Evolutionary conservation across 1,140 invertebrate species (phyloP).

Genomic region (Apis florea): DNA sequence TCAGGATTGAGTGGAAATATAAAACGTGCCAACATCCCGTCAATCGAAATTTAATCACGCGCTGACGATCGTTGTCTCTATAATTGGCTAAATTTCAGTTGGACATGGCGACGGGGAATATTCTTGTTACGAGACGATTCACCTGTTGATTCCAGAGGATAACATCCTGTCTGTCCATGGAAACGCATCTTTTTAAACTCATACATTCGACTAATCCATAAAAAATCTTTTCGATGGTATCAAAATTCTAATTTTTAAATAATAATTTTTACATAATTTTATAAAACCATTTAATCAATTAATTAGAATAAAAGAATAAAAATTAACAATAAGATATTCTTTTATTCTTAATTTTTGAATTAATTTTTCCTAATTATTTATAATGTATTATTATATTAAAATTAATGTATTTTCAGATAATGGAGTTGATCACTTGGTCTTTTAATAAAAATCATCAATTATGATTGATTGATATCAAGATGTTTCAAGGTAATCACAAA

Average conservation of each 20-base stretch:
- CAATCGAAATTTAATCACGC: constrained; percentile 31
- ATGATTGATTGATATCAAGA: too few relatives aligned
- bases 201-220: not conserved
- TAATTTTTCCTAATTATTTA: too few relatives aligned
- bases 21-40: not conserved
- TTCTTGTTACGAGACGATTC: constrained; percentile 24
- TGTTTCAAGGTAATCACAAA: too few relatives aligned
- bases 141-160: constrained; percentile 44
- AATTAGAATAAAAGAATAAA: too few relatives aligned
- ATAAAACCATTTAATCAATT: not conserved
- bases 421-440: too few relatives aligned
- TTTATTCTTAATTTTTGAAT: too few relatives aligned
- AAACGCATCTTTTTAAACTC: not conserved
- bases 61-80: constrained; percentile 1
- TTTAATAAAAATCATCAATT: too few relatives aligned
- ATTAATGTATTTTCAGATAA: too few relatives aligned
- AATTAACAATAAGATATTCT: too few relatives aligned
- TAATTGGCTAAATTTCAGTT: constrained; percentile 42
- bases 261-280: not conserved
- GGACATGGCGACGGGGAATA: not conserved
- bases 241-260: not conserved
- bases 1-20: not conserved
- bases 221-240: constrained; percentile 19
- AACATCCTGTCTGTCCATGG: constrained; percentile 19
- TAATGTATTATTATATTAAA: too few relatives aligned